A percentile compares a stretch with the other conserved stretches of the same genome.
Conservation (phyloP, 2,797 vertebrate genomes). For the Triplophysa yarkandensis region DNA sequence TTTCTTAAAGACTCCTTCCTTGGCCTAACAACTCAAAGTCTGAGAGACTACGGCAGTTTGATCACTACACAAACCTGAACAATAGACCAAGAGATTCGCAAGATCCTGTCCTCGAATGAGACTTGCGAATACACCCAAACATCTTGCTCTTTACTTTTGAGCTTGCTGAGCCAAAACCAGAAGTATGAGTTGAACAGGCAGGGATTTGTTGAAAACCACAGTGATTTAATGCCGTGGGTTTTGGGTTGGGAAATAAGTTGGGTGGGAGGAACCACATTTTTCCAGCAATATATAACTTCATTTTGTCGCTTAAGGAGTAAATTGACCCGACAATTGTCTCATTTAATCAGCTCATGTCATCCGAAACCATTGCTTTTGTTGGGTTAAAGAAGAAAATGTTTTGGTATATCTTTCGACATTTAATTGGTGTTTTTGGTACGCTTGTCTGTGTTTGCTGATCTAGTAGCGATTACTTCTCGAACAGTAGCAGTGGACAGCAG, state of each 20-base stretch:
- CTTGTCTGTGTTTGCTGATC: constrained; percentile 25
- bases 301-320: not conserved
- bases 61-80: constrained; percentile 24
- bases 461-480: constrained; percentile 20
- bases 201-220: not conserved
- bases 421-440: not conserved
- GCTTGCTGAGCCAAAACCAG: constrained; percentile 4
- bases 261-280: not conserved
- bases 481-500: constrained; percentile 33
- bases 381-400: not conserved
- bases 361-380: not conserved
- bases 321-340: not conserved
- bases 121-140: constrained; percentile 23
- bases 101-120: constrained; percentile 11
- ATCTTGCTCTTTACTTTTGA: constrained; percentile 12
- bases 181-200: not conserved
- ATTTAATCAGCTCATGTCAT: too few relatives aligned
- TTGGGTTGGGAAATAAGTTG: not conserved
- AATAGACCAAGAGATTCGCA: not conserved
- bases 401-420: not conserved
- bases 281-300: not conserved
- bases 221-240: not conserved
- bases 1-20: constrained; percentile 21
- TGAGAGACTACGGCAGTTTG: constrained; percentile 4
- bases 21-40: not conserved